Base-by-base conservation (phyloP, 1,140 invertebrate species). In the Solenopsis fugax region DNA sequence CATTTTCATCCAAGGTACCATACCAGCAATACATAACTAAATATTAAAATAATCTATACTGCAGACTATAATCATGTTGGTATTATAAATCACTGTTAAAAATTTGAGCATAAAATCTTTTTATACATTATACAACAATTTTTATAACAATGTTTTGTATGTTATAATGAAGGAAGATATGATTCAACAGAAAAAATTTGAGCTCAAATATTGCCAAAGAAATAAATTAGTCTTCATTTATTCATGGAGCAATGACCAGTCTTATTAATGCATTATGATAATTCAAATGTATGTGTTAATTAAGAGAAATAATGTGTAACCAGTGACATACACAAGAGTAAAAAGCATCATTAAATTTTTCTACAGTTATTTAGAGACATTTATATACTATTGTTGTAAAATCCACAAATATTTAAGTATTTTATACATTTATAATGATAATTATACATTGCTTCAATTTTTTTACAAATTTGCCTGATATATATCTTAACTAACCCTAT, bases 221-320 rank as follows among this genome's bases (percentile, higher is more conserved):
- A 21, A 60, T 13, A 1, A 62, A 37, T 81, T 24, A 16, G 5
- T 62, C 21, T 48, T 18, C 0, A 48, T 34, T 50, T 50, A 9
- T 54, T 60, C 18, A 60, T 37, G 13, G 13, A 18, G 21, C 2
- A 24, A 13, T 37, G 6, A 60, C 10, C 7, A 84, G 12, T 65
- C 1, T 58, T 69, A 81, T 50, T 56, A 54, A 56, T 78, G 13
- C 60, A 81, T 58, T 58, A 58, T 48, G 45, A 50, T 62, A 75
- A 13, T 48, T 37, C 0, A 48, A 7, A 24, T 12, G 4, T 58
- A 71, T n/a, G 48, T 45, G 2, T 73, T 60, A 21, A 73, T 73
- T 60, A 71, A 45, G 6, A 34, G 18, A 84, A 56, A 13, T 5
- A 62, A 62, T 73, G 2, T 41, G 6, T 13, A 12, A 50, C 10